A percentile compares a stretch with the other conserved stretches of the same genome.
Evolutionary conservation across 64 coral and sea anemone genomes (phyloP).

Genomic region (Acropora tenuis): DNA sequence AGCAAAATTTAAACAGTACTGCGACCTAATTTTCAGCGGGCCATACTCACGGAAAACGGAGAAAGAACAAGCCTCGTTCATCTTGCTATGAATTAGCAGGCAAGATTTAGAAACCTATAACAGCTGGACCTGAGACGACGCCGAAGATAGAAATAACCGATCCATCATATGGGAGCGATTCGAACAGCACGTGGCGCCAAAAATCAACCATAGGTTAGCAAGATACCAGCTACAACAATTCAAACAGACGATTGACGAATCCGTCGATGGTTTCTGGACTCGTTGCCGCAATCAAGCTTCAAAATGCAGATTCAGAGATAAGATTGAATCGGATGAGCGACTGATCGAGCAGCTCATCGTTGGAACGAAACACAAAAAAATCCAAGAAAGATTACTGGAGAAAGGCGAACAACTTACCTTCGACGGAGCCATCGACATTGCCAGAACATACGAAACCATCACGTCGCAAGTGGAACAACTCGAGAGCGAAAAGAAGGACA

Average conservation of each 20-base stretch:
- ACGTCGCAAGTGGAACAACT: constrained; percentile 35
- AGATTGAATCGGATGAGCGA: constrained; percentile 9
- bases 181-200: constrained; percentile 65
- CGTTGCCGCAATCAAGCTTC: constrained; percentile 61
- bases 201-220: constrained; percentile 54
- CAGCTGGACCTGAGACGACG: constrained; percentile 57
- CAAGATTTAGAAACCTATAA: constrained; percentile 61
- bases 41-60: constrained; percentile 39
- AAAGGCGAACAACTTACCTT: constrained; percentile 49
- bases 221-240: constrained; percentile 68
- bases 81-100: constrained; percentile 64
- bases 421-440: constrained; percentile 53
- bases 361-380: constrained; percentile 63
- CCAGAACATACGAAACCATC: constrained; percentile 70
- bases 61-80: constrained; percentile 68
- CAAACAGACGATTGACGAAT: constrained; percentile 44
- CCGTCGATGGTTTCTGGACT: constrained; percentile 34
- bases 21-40: constrained; percentile 66
- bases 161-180: constrained; percentile 61
- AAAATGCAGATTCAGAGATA: constrained; percentile 64
- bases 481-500: constrained; percentile 7
- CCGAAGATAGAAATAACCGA: constrained; percentile 47
- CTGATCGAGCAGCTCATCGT: constrained; percentile 68
- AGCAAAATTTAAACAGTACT: constrained; percentile 57
- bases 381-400: constrained; percentile 52